Conservation (phyloP, 2,113 vertebrate species). For the Notothenia rossii region DNA sequence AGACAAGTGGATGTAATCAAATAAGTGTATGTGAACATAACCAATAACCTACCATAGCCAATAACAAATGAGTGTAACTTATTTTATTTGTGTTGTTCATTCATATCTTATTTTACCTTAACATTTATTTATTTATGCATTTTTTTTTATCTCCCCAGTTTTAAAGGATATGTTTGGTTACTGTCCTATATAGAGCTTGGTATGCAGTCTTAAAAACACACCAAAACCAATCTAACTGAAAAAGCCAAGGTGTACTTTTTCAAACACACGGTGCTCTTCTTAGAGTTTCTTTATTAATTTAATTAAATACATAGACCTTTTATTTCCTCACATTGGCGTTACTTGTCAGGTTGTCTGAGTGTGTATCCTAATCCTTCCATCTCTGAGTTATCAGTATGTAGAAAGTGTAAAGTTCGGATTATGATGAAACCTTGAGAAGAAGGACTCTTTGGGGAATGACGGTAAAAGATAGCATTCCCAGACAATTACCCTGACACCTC, state of each 20-base stretch:
- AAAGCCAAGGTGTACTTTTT: constrained; percentile 11
- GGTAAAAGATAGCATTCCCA: constrained; percentile 46
- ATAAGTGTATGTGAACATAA: too few species aligned
- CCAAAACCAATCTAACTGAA: constrained; percentile 41
- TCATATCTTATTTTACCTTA: too few species aligned
- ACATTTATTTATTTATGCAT: too few species aligned
- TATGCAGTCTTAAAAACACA: constrained; percentile 36
- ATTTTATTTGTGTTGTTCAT: too few species aligned
- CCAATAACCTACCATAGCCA: too few species aligned
- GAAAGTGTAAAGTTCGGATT: constrained; percentile 57
- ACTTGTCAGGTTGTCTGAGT: constrained; percentile 23
- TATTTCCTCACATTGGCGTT: constrained; percentile 17
- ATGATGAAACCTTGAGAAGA: constrained; percentile 40
- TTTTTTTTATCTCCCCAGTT: too few species aligned
- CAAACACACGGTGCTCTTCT: constrained; percentile 27
- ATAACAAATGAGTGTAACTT: too few species aligned
- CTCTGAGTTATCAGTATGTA: constrained; percentile 27
- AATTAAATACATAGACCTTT: constrained; percentile 38
- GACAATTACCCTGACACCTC: constrained; percentile 37
- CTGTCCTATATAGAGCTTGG: neutral
- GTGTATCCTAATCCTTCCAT: constrained; percentile 15
- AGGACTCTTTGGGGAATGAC: constrained; percentile 35
- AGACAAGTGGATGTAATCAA: too few species aligned
- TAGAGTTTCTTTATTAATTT: constrained; percentile 18
- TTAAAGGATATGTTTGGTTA: too few species aligned